Evolutionary conservation across 2,113 vertebrate genomes (phyloP).

Genomic region (Pyrgilauda ruficollis): DNA sequence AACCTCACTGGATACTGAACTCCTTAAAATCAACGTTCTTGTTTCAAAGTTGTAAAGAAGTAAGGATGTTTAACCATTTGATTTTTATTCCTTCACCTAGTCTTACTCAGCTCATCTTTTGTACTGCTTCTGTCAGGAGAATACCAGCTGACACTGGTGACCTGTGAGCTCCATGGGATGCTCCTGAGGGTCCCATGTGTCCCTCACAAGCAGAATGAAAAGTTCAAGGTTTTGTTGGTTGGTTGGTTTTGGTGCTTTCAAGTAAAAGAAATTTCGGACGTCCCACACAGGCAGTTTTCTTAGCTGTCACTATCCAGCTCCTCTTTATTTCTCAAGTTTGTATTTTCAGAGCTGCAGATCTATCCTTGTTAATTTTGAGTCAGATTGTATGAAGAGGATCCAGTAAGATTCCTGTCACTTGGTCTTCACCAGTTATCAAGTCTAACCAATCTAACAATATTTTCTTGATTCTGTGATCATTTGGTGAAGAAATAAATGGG

Average conservation of each 20-base stretch:
- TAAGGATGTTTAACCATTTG: not conserved
- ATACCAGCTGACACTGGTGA: not conserved
- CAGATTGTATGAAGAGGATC: not conserved
- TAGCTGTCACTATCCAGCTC: not conserved
- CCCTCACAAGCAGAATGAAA: not conserved
- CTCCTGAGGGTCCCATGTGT: not conserved
- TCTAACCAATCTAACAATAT: not conserved
- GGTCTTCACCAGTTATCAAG: not conserved
- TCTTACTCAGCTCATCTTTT: not conserved
- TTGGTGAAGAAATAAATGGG: not conserved
- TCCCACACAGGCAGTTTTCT: fast-evolving
- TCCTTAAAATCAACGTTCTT: not conserved
- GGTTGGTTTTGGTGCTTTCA: not conserved
- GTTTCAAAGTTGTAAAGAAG: not conserved
- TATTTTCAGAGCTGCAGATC: not conserved
- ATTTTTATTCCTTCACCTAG: not conserved
- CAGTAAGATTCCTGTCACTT: not conserved
- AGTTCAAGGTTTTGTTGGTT: not conserved
- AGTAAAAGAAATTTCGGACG: not conserved
- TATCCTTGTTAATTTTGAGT: not conserved
- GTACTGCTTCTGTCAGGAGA: not conserved
- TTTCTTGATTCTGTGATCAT: not conserved
- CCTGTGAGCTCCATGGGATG: not conserved
- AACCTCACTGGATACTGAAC: not conserved
- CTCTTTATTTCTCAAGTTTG: not conserved